Base-by-base conservation (phyloP, 2,113 vertebrate species). In the Silurus glanis region DNA sequence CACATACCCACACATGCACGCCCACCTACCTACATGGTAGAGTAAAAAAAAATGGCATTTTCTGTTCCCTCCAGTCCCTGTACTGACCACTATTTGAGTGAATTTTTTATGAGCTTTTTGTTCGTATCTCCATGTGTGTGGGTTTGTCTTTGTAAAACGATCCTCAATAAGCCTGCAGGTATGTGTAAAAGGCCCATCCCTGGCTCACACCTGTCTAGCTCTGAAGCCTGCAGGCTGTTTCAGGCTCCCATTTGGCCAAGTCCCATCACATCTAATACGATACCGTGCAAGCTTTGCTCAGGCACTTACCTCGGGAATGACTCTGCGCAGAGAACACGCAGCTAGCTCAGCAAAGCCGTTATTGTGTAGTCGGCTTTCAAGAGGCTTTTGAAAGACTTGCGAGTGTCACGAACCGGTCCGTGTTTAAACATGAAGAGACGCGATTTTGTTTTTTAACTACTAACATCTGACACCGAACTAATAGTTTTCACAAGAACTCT, bases 191-290 rank as follows among this genome's bases (percentile, higher is more conserved):
- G 87, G 85, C 72, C 13, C 78, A 79, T 80, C 64, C 59, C 74
- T 76, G 71, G 55, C 88, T 87, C 93, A 93, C 94, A 95, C 93
- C 94, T 95, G 93, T 94, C 90, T 91, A 80, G 81, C 62, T 90
- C 85, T 90, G 80, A 62, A 92, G 91, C 92, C 89, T 84, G 78
- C 47, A 91, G 92, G 87, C 89, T 85, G 61, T 86, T 89, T 87
- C 84, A 87, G 86, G 62, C 55, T 62, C 45, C 61, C 86, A 82
- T 84, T 90, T 74, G 67, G 87, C 91, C 85, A 74, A 72, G 80
- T 59, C 82, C 74, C 72, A 62, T 85, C 80, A 72, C 79, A 85
- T 87, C 47, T 66, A 90, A 85, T 79, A 67, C 14, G 62, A 82
- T 16, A 10, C 56, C 37, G 69, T 19, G 64, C 83, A 84, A 84